A percentile compares a stretch with the other conserved stretches of the same genome.
These are phyloP conservation scores for Atherinomorus stipes DNA, from an alignment of 2,113 vertebrate genomes.

Conservation along the genomic window DNA sequence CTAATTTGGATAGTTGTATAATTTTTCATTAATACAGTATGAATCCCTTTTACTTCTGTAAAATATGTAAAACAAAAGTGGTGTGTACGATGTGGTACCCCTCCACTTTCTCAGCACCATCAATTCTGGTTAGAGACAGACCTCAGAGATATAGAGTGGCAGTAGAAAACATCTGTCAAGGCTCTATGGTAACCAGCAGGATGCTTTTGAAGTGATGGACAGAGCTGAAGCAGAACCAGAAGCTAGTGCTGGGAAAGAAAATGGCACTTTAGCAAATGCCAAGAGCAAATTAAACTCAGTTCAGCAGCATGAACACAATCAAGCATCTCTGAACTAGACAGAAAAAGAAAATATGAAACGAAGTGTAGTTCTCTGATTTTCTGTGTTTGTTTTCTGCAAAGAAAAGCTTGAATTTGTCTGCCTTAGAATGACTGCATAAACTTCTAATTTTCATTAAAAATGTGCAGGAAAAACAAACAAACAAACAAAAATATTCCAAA, in stretches of 20 bases:
- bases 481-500: no score
- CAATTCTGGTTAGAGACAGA: neutral
- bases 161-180: constrained; percentile 3
- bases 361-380: neutral
- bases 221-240: neutral
- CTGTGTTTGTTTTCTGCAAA: neutral
- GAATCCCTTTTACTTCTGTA: no score
- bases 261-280: neutral
- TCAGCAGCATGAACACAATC: neutral
- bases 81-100: neutral
- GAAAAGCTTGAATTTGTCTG: neutral
- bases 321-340: neutral
- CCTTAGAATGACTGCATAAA: no score
- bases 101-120: neutral
- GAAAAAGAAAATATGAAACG: neutral
- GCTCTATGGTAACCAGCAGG: constrained; percentile 1
- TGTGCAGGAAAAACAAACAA: no score
- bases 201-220: neutral
- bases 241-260: constrained; percentile 1
- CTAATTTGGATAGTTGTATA: neutral
- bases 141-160: neutral
- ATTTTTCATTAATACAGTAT: no score
- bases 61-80: no score
- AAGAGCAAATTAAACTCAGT: neutral
- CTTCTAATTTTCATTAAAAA: no score